Evolutionary conservation across 1,140 invertebrate species (phyloP).

Genomic region (Neodiprion lecontei): DNA sequence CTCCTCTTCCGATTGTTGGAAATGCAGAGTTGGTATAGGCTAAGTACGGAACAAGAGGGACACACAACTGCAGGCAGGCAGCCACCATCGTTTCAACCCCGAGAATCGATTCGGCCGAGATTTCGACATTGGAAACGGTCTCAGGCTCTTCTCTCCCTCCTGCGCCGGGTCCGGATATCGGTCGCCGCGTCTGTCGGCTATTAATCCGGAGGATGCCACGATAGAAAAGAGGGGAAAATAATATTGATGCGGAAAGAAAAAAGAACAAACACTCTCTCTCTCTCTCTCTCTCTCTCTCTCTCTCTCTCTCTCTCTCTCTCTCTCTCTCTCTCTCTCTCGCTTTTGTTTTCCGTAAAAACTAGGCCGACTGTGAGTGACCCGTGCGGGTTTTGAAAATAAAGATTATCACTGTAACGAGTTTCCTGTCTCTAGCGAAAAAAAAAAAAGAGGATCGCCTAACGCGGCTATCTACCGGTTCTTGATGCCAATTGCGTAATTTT

Average conservation of each 20-base stretch:
- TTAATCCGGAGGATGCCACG: background rate
- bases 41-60: background rate
- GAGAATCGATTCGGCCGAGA: conserved; percentile 4
- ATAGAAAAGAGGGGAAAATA: background rate
- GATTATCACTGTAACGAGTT: background rate
- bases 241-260: too few species aligned
- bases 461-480: too few species aligned
- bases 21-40: background rate
- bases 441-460: too few species aligned
- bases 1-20: background rate
- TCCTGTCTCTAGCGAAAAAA: too few species aligned
- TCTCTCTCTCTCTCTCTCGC: too few species aligned
- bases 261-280: too few species aligned
- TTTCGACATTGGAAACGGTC: background rate
- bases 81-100: background rate
- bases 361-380: too few species aligned
- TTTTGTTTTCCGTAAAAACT: too few species aligned
- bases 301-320: too few species aligned
- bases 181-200: background rate
- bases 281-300: too few species aligned
- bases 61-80: background rate
- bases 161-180: background rate
- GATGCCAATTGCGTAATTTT: too few species aligned
- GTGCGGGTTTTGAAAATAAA: background rate
- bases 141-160: background rate